Conservation (phyloP, 2,113 vertebrate species). For the Microcebus ravelobensis region DNA sequence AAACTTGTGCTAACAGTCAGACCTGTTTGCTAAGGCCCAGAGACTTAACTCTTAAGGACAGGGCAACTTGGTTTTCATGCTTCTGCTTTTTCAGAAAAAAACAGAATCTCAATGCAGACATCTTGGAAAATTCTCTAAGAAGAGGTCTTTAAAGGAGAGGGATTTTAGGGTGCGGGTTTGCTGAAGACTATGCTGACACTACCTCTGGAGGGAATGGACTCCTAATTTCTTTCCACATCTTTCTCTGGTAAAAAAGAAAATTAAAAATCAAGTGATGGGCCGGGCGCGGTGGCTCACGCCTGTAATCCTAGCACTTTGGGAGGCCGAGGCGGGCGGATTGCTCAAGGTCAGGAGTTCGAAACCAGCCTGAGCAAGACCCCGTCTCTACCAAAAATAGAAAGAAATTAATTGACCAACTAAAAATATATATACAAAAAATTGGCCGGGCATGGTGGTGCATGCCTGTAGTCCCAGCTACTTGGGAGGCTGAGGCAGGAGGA, state of each 20-base stretch:
- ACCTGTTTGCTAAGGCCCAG: not conserved
- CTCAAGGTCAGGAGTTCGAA: too few species aligned
- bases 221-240: not conserved
- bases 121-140: not conserved
- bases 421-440: too few species aligned
- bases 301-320: too few species aligned
- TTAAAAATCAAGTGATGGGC: not conserved
- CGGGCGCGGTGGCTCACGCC: too few species aligned
- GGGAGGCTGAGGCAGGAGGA: too few species aligned
- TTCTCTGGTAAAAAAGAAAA: not conserved
- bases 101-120: not conserved
- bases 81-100: not conserved
- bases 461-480: too few species aligned
- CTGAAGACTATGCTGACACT: not conserved
- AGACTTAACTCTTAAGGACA: not conserved
- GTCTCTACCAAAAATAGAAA: too few species aligned
- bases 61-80: not conserved
- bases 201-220: not conserved
- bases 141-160: not conserved
- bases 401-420: too few species aligned
- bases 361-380: too few species aligned
- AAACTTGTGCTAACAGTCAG: not conserved
- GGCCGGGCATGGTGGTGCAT: too few species aligned
- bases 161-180: not conserved
- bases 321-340: too few species aligned